Percentiles rank a stretch among this genome's conserved stretches.
Evolutionary conservation across 2,888 invertebrate species (phyloP).

Genomic region (Protodeltote pygarga): DNA sequence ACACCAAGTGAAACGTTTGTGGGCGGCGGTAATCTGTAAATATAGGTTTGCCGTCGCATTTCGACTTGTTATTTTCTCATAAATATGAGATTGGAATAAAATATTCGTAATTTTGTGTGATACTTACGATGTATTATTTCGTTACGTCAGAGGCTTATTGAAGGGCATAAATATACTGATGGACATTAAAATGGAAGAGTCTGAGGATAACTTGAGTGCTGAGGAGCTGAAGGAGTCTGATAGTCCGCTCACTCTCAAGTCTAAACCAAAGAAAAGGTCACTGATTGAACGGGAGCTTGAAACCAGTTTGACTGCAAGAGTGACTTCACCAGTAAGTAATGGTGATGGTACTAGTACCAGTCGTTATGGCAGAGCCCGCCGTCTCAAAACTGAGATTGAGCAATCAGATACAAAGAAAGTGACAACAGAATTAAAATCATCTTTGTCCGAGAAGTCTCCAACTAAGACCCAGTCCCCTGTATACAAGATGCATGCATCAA

Average conservation of each 20-base stretch:
- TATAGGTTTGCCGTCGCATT: conserved; percentile 50
- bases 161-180: conserved; percentile 33
- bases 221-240: conserved; percentile 59
- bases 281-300: conserved; percentile 79
- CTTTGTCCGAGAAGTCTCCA: conserved; percentile 63
- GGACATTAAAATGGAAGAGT: conserved; percentile 71
- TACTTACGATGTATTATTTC: conserved; percentile 54
- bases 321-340: conserved; percentile 69
- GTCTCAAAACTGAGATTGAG: conserved; percentile 81
- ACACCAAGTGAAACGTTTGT: conserved; percentile 50
- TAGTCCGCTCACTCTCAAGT: conserved; percentile 53
- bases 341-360: conserved; percentile 75
- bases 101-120: conserved; percentile 43
- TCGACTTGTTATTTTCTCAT: conserved; percentile 48
- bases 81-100: conserved; percentile 47
- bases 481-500: conserved; percentile 78
- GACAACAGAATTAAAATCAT: conserved; percentile 61
- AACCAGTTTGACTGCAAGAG: conserved; percentile 74
- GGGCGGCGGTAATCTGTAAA: conserved; percentile 55
- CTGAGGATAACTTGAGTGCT: conserved; percentile 70
- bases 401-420: conserved; percentile 72
- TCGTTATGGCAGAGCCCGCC: conserved; percentile 87
- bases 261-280: conserved; percentile 77
- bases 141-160: conserved; percentile 60
- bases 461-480: conserved; percentile 61